These are phyloP conservation scores for Myotis vivesi DNA, from an alignment of 2,797 vertebrate species.

Conservation along the genomic window DNA sequence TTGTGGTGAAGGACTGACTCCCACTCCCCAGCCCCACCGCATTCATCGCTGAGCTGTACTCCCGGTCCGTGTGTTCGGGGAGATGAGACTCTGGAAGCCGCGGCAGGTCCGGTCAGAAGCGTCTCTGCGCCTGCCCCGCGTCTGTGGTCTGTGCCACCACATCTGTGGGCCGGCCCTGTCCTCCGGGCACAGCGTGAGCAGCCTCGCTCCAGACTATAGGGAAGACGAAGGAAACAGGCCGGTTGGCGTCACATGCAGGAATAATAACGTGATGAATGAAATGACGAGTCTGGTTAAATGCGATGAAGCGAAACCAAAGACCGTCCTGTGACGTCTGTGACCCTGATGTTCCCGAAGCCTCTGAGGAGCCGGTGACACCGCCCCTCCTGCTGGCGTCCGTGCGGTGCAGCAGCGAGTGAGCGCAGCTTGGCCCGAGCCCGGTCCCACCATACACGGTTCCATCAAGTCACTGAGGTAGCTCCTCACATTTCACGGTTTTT, in stretches of 20 bases:
- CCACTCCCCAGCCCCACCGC: background rate
- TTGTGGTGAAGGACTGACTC: background rate
- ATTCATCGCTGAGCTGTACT: no score
- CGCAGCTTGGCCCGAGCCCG: background rate
- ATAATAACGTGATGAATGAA: background rate
- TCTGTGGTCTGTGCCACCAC: background rate
- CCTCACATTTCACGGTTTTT: slow-evolving; percentile 48
- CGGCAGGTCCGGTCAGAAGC: no score
- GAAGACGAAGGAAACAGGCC: background rate
- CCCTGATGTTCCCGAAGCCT: background rate
- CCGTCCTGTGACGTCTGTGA: background rate
- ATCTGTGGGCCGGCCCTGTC: background rate
- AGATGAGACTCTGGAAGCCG: background rate
- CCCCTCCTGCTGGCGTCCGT: background rate
- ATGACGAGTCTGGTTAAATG: background rate
- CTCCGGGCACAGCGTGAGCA: background rate
- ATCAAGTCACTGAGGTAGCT: background rate
- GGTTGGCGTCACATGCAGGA: background rate
- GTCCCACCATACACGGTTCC: background rate
- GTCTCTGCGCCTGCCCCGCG: background rate
- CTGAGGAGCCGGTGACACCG: background rate
- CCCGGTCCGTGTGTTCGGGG: background rate
- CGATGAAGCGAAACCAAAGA: background rate
- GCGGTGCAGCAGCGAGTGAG: background rate
- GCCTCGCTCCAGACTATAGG: background rate